A percentile compares a stretch with the other conserved stretches of the same genome.
phyloP scores from a whole-genome alignment of 1,140 invertebrate species.

The Anoplophora glabripennis region DNA sequence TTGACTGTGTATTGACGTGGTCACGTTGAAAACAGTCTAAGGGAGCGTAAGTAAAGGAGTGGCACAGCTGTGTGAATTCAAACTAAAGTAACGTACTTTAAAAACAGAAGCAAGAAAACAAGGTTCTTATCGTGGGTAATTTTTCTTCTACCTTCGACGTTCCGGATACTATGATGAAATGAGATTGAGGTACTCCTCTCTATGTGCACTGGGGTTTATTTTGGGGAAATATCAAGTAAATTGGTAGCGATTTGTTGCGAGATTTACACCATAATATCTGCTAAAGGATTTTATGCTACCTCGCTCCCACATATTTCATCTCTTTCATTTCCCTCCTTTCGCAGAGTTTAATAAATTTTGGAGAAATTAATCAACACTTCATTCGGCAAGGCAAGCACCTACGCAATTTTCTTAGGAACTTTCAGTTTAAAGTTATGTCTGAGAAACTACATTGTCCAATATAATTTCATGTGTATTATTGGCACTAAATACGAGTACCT shows the following conservation, averaged over 20 bases:
- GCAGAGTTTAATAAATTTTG: no score
- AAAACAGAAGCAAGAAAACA: slow-evolving; percentile 36
- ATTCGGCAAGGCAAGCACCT: no score
- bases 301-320: background rate
- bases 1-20: background rate
- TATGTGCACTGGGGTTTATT: background rate
- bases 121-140: slow-evolving; percentile 20
- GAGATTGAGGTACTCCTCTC: slow-evolving; percentile 23
- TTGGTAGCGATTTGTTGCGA: slow-evolving; percentile 33
- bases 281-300: background rate
- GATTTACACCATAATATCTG: slow-evolving; percentile 8
- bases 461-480: no score
- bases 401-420: no score
- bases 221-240: slow-evolving; percentile 29
- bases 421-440: no score
- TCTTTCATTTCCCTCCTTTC: no score
- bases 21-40: slow-evolving; percentile 11
- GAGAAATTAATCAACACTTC: no score
- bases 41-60: slow-evolving; percentile 15
- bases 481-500: no score
- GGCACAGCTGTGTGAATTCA: slow-evolving; percentile 32
- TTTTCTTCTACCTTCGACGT: slow-evolving; percentile 19
- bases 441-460: no score
- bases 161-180: slow-evolving; percentile 28
- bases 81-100: slow-evolving; percentile 30